phyloP scores from a whole-genome alignment of 2,797 vertebrate genomes.

The Dendrocincla tyrannina region DNA sequence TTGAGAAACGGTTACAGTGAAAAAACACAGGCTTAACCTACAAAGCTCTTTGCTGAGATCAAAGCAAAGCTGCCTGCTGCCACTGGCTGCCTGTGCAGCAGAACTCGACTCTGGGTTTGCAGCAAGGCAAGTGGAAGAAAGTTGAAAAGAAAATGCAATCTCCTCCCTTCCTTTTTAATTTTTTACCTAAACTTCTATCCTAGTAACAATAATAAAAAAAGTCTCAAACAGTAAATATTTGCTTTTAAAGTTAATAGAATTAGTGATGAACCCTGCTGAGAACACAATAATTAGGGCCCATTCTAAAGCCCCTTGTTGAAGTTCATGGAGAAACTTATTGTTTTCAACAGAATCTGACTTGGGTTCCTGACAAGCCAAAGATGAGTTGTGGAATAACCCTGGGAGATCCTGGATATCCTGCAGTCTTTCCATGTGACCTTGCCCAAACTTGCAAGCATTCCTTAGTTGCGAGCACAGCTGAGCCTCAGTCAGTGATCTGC shows the following conservation, averaged over 20 bases:
- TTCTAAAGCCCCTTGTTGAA: slow-evolving; percentile 4
- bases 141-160: neutral
- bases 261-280: neutral
- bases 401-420: neutral
- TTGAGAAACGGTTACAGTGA: slow-evolving; percentile 27
- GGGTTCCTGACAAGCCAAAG: neutral
- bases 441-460: neutral
- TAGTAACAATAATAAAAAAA: neutral
- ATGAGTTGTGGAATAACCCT: neutral
- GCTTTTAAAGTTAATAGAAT: slow-evolving; percentile 16
- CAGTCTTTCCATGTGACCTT: neutral
- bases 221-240: slow-evolving; percentile 10
- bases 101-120: neutral
- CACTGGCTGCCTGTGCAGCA: neutral
- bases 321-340: neutral
- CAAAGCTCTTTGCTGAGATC: neutral
- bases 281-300: neutral
- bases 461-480: neutral
- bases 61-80: slow-evolving; percentile 6
- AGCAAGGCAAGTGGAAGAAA: neutral
- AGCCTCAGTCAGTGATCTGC: neutral
- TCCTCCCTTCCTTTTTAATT: neutral
- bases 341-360: neutral
- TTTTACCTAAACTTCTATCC: neutral
- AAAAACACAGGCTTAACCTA: slow-evolving; percentile 51